These are phyloP conservation scores for Drosophila rhopaloa DNA, from an alignment of 1,140 invertebrate genomes.

Conservation along the genomic window DNA sequence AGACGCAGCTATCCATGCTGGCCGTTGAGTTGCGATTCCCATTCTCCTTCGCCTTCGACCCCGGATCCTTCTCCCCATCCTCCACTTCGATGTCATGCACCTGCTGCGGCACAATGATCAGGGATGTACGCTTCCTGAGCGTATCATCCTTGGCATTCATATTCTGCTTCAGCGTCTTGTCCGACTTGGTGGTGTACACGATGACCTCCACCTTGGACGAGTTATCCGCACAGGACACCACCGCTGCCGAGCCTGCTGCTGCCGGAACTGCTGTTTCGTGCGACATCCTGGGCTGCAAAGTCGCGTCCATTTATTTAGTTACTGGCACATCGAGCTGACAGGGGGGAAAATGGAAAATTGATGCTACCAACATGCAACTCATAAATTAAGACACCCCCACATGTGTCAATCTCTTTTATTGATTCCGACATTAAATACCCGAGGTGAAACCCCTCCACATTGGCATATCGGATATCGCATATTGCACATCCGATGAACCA, in stretches of 20 bases:
- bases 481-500: conserved; percentile 26
- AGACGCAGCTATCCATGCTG: conserved; percentile 81
- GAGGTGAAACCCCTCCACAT: conserved; percentile 1
- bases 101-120: conserved; percentile 82
- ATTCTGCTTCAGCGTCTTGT: conserved; percentile 83
- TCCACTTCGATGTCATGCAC: conserved; percentile 34
- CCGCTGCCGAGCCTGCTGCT: neutral
- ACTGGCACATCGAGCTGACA: neutral
- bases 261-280: conserved; percentile 38
- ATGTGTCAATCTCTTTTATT: conserved; percentile 81
- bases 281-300: conserved; percentile 68
- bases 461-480: conserved; percentile 21
- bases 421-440: conserved; percentile 79
- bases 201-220: conserved; percentile 80
- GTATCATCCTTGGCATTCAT: conserved; percentile 84
- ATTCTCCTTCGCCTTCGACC: conserved; percentile 6
- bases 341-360: conserved; percentile 47
- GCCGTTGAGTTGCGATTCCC: conserved; percentile 75
- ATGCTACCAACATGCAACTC: conserved; percentile 61
- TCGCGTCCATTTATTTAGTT: conserved; percentile 23
- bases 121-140: conserved; percentile 79
- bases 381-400: conserved; percentile 11
- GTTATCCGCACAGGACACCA: conserved; percentile 35
- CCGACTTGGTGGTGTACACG: conserved; percentile 78
- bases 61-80: neutral